Evolutionary conservation across 2,113 vertebrate genomes (phyloP), one percentile per base, ranked within the genome.

Genomic region (Dipodomys merriami): DNA sequence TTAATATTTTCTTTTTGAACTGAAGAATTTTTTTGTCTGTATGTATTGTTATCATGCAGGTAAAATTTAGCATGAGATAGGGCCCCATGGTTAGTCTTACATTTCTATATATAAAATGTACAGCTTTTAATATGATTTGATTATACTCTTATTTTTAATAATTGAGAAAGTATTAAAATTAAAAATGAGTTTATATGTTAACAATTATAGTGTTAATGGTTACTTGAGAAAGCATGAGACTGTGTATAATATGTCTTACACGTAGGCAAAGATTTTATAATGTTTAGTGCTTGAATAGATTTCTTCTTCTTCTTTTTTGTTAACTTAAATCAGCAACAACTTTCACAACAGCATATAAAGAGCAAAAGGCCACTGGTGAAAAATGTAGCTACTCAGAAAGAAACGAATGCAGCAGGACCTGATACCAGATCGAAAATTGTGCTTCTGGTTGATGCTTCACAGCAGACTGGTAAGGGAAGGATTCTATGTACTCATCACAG

Each of bases 361-460:
- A 99, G 91, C 95, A 99, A 99, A 95, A 98, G 99, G 16, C 99
- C 99, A 83, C 98, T 99, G 69, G 99, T 99, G 97, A 99, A 99
- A 96, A 99, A 98, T 87, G 98, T 99, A 1, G 99, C 99, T 29
- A 98, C 99, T 84, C 99, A 99, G 96, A 99, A 99, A 97, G 99
- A 99, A 97, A 99, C 99, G n/a, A 98, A 98, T 93, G 98, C 99
- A 29, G 96, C 99, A 27, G 99, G 99, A 79, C 99, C 99, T 49
- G 99, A 99, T 96, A 98, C 98, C 78, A 98, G 99, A 94, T 98
- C 98, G 83, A 99, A 99, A 97, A 99, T 99, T 10, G 98, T 99
- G 90, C 98, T 99, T 94, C 97, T 99, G 95, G 99, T 99, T 95
- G 99, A 99, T 93, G 99, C 99, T 33, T 99, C 99, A 30, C 99